Evolutionary conservation across 2,797 vertebrate genomes (phyloP).

Genomic region (Bryconaethiops microstoma): DNA sequence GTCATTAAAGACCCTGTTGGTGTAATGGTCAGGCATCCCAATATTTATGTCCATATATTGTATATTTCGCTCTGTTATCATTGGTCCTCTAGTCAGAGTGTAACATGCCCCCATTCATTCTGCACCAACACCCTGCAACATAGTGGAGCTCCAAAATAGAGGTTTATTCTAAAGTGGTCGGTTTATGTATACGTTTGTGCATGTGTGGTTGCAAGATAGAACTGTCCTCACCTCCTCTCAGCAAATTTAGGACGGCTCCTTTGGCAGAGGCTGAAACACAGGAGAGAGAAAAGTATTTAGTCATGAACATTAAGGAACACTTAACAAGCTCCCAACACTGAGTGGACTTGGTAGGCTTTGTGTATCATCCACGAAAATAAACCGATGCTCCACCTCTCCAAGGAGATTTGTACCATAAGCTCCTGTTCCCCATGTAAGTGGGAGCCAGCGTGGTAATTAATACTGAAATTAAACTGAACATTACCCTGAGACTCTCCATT

Average conservation of each 20-base stretch:
- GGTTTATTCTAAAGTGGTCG: too few relatives aligned
- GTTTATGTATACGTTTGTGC: not conserved
- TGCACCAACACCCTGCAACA: too few relatives aligned
- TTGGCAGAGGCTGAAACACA: constrained; percentile 80
- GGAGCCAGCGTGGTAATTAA: not conserved
- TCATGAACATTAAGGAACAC: constrained; percentile 42
- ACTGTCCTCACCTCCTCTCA: constrained; percentile 64
- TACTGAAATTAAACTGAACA: not conserved
- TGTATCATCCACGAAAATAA: not conserved
- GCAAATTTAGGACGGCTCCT: constrained; percentile 81
- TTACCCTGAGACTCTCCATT: not conserved
- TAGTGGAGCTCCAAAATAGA: too few relatives aligned
- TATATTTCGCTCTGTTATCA: too few relatives aligned
- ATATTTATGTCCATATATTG: too few relatives aligned
- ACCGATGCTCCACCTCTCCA: not conserved
- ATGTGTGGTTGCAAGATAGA: constrained; percentile 22
- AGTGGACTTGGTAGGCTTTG: not conserved
- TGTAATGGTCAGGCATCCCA: too few relatives aligned
- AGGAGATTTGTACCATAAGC: constrained; percentile 2
- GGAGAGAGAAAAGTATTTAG: constrained; percentile 52
- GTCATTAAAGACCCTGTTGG: too few relatives aligned
- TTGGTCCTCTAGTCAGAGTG: too few relatives aligned
- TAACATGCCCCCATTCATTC: too few relatives aligned
- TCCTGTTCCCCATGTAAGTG: not conserved
- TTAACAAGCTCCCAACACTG: not conserved